Evolutionary conservation across 1,140 invertebrate species (phyloP), one percentile per base, ranked within the genome.

Genomic region (Drosophila watanabei): DNA sequence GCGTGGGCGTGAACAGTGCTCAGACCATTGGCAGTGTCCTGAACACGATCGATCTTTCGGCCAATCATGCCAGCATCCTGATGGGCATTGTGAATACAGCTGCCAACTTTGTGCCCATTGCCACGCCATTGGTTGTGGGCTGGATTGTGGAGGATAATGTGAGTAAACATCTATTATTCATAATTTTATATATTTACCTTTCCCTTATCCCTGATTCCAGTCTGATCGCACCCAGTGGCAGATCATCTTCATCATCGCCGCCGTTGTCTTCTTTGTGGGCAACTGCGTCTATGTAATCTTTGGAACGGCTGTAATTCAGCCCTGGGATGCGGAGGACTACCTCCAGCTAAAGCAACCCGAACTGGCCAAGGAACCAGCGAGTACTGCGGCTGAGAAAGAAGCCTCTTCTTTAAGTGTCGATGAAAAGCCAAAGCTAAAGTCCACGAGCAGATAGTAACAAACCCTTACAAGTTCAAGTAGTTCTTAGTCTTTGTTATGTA

Each of bases 271-370:
- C 43, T 81, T 87, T 43, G 79, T 82, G 14, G 86, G 85, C 28
- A 92, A 92, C 30, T 62, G 64, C 9, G 28, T 87, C 8, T 92
- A 70, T 37, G 28, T 92, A 16, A 11, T 58, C 7, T 91, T 84
- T 91, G 98, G 98, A 84, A 96, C 97, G 0, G 98, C 98, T 96
- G 97, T 96, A 1, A 94, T 97, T 1, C 96, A 97, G 49, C 95
- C 97, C 61, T 97, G 98, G 69, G 97, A 98, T 93, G 94, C 95
- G 4, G 94, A 97, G n/a, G 97, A 97, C 75, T 95, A 94, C 75
- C 95, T 98, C 46, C 93, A 97, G 24, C 10, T 37, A 2, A 59
- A 18, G 4, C 33, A 65, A 13, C 24, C 66, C 5, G 71, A 78
- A 20, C 48, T 80, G 57, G 63, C 63, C 16, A 37, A 51, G 16